Evolutionary conservation across 2,113 vertebrate species (phyloP).

Genomic region (Thinocorus orbignyianus): DNA sequence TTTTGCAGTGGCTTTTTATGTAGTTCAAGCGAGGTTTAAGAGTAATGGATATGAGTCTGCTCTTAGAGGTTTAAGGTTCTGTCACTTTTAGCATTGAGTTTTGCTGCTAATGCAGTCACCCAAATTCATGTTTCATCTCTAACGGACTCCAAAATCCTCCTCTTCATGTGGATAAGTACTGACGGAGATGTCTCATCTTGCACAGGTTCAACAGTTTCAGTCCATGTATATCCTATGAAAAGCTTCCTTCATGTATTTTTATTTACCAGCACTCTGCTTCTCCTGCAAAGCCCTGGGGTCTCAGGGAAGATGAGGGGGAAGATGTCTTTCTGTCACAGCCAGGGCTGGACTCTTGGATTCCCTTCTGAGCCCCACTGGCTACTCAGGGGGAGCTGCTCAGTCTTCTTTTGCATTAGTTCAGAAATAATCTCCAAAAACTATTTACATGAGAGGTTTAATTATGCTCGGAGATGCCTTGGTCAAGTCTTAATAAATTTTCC

Average conservation of each 20-base stretch:
- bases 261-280: neutral
- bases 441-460: neutral
- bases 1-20: neutral
- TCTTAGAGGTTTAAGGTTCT: neutral
- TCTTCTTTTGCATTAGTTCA: neutral
- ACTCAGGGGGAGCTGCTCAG: neutral
- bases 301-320: no score
- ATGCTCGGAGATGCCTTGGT: neutral
- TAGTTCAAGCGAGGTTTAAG: neutral
- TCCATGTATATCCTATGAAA: neutral
- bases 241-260: neutral
- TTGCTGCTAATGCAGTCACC: neutral
- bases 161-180: neutral
- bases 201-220: neutral
- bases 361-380: neutral
- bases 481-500: constrained; percentile 19
- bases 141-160: neutral
- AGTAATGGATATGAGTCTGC: neutral
- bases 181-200: neutral
- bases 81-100: neutral
- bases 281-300: neutral
- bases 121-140: neutral
- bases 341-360: neutral
- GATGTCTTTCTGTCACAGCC: neutral
- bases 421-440: no score